Evolutionary conservation across 2,888 invertebrate genomes (phyloP).

Genomic region (Amblyjoppa fuscipennis): DNA sequence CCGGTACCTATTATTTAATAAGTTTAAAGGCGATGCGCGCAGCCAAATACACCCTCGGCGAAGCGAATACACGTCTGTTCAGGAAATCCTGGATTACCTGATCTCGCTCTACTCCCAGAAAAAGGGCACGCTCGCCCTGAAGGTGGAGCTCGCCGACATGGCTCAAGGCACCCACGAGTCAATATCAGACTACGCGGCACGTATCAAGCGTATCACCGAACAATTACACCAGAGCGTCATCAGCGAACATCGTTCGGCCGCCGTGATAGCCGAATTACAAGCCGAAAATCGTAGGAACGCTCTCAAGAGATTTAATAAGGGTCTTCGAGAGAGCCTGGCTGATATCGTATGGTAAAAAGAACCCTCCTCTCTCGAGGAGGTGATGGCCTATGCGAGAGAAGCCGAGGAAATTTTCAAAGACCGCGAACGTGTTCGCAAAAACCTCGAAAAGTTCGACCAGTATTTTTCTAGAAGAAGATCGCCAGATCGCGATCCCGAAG

Average conservation of each 20-base stretch:
- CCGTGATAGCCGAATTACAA: not conserved
- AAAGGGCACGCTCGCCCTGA: not conserved
- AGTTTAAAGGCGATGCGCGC: not conserved
- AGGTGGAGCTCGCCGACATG: not conserved
- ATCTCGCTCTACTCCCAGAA: too few relatives aligned
- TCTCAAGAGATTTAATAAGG: not conserved
- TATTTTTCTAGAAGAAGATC: too few relatives aligned
- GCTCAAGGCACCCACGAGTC: slow-evolving; percentile 6
- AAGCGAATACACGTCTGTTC: too few relatives aligned
- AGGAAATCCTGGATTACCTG: too few relatives aligned
- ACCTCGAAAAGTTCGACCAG: slow-evolving; percentile 5
- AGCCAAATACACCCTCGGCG: not conserved
- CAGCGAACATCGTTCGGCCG: not conserved
- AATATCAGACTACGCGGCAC: not conserved
- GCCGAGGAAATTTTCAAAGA: not conserved
- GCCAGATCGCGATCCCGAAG: not conserved
- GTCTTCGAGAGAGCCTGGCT: not conserved
- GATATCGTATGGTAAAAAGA: slow-evolving; percentile 2
- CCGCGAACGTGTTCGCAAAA: not conserved
- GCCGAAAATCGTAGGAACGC: slow-evolving; percentile 2
- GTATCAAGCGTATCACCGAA: not conserved
- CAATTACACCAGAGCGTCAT: not conserved
- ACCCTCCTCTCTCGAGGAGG: not conserved
- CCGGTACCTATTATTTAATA: slow-evolving; percentile 9
- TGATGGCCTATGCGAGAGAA: not conserved